Evolutionary conservation across 2,888 invertebrate species (phyloP).

Genomic region (Drosophila merina): DNA sequence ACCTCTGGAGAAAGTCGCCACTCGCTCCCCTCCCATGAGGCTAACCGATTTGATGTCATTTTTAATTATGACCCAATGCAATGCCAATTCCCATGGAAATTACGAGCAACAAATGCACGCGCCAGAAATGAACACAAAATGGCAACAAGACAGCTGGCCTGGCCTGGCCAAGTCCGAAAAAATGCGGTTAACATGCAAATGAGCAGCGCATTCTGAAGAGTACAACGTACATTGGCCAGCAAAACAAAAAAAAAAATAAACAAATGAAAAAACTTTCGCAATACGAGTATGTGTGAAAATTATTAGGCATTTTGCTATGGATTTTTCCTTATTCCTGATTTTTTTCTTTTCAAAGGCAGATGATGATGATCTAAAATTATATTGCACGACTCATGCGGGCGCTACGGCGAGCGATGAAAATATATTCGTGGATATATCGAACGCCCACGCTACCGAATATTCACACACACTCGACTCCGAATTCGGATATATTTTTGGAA

Average conservation of each 20-base stretch:
- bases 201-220: constrained; percentile 25
- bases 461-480: constrained; percentile 69
- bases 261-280: constrained; percentile 41
- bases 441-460: constrained; percentile 69
- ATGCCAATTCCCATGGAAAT: constrained; percentile 49
- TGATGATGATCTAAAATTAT: constrained; percentile 67
- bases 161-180: constrained; percentile 50
- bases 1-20: constrained; percentile 5
- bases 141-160: constrained; percentile 42
- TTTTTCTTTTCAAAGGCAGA: constrained; percentile 25
- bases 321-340: constrained; percentile 42
- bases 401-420: constrained; percentile 19
- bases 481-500: constrained; percentile 82
- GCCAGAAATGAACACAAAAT: constrained; percentile 9
- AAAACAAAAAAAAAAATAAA: not conserved
- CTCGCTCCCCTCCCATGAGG: constrained; percentile 6
- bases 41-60: constrained; percentile 46
- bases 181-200: constrained; percentile 56
- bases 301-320: constrained; percentile 52
- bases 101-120: constrained; percentile 37
- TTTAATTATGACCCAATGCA: constrained; percentile 71
- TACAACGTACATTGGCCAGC: constrained; percentile 13
- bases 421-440: constrained; percentile 13
- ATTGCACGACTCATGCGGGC: constrained; percentile 66
- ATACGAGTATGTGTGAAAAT: constrained; percentile 65